These are phyloP conservation scores for Falco punctatus DNA, from an alignment of 2,113 vertebrate species.

Conservation along the genomic window DNA sequence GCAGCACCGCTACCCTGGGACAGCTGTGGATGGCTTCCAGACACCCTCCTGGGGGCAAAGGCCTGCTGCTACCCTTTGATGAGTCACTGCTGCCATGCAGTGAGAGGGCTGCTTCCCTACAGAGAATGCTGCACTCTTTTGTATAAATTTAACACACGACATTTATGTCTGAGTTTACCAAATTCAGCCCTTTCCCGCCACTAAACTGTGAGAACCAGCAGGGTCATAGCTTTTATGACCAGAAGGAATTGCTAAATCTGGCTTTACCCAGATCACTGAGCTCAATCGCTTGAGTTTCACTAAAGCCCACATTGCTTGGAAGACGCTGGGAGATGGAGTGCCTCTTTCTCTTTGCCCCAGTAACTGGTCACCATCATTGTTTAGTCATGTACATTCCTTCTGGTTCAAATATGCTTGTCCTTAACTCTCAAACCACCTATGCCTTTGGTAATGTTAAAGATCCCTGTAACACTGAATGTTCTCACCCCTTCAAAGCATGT, in stretches of 20 bases:
- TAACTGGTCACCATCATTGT: fast-evolving
- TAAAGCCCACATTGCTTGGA: background rate
- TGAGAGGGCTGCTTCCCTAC: background rate
- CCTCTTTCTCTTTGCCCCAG: background rate
- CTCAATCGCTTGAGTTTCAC: background rate
- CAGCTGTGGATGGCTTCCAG: background rate
- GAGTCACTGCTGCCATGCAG: background rate
- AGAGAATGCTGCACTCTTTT: background rate
- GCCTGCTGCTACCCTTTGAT: background rate
- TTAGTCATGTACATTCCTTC: background rate
- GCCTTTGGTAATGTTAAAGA: background rate
- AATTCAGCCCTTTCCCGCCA: slow-evolving; percentile 27
- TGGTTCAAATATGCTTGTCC: background rate
- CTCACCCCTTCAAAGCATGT: background rate
- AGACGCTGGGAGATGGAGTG: background rate
- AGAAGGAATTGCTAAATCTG: slow-evolving; percentile 12
- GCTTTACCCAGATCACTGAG: background rate
- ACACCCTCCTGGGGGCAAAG: background rate
- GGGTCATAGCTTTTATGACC: background rate
- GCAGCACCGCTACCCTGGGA: background rate
- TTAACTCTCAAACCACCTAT: background rate
- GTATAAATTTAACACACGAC: background rate
- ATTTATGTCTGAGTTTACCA: slow-evolving; percentile 10
- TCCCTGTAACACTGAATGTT: background rate
- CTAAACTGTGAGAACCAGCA: slow-evolving; percentile 26